These are phyloP conservation scores for Kryptolebias ocellatus DNA, from an alignment of 2,797 vertebrate genomes.

Conservation along the genomic window DNA sequence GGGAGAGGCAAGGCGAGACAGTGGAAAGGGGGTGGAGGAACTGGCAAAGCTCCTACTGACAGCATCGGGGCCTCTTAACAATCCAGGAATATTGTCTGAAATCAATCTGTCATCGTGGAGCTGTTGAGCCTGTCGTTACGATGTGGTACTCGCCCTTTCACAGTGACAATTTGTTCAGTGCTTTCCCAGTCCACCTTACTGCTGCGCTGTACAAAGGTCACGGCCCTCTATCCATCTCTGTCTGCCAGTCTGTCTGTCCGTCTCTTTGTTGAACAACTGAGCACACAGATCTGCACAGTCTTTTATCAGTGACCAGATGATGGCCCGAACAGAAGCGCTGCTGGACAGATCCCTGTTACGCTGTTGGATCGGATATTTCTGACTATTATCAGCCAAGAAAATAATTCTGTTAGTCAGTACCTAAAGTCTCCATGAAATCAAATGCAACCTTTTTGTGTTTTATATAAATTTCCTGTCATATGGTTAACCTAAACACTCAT, in stretches of 20 bases:
- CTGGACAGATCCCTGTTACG: not conserved
- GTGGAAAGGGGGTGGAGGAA: constrained; percentile 55
- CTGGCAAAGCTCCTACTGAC: constrained; percentile 78
- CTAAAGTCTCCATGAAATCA: not conserved
- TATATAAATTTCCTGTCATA: too few relatives aligned
- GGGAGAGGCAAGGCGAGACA: constrained; percentile 42
- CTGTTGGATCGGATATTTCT: not conserved
- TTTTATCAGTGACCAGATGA: constrained; percentile 17
- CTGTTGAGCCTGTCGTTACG: constrained; percentile 75
- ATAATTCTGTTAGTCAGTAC: not conserved
- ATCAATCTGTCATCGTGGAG: constrained; percentile 73
- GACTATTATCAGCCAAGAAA: not conserved
- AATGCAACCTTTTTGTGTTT: not conserved
- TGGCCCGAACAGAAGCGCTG: constrained; percentile 1
- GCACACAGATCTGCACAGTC: constrained; percentile 7
- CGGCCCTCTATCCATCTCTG: constrained; percentile 53
- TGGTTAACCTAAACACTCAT: too few relatives aligned
- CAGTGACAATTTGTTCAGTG: constrained; percentile 74
- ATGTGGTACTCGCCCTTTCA: constrained; percentile 72
- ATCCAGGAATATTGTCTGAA: constrained; percentile 75
- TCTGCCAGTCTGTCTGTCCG: constrained; percentile 53
- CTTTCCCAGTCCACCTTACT: constrained; percentile 67
- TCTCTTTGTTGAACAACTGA: constrained; percentile 52
- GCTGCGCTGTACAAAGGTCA: constrained; percentile 56
- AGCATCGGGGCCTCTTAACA: constrained; percentile 69